Percentiles rank a stretch among this genome's conserved stretches.
These are phyloP conservation scores for Parascotia fuliginaria DNA, from an alignment of 2,888 invertebrate genomes.

Conservation along the genomic window DNA sequence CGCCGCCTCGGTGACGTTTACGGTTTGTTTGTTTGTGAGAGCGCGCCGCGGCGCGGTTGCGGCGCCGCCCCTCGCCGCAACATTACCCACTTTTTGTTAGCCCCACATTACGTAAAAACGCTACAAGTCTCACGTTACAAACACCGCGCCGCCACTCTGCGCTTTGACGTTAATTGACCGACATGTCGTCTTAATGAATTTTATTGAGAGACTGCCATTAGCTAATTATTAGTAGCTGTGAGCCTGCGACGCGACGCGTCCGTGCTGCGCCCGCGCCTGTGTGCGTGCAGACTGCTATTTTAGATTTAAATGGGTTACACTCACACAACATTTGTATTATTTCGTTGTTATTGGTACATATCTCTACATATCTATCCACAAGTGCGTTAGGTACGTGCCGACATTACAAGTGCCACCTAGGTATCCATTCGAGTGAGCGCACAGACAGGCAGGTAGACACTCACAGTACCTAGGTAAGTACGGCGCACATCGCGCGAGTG, in stretches of 20 bases:
- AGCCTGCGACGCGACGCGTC: constrained; percentile 4
- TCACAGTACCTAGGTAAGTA: background rate
- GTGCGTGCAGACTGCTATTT: too few relatives aligned
- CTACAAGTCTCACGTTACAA: constrained; percentile 49
- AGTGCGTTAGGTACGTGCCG: too few relatives aligned
- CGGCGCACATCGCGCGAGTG: constrained; percentile 5
- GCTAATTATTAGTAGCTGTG: constrained; percentile 44
- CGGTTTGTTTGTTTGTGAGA: constrained; percentile 58
- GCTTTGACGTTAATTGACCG: constrained; percentile 49
- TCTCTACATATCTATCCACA: too few relatives aligned
- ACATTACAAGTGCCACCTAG: too few relatives aligned
- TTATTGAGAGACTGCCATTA: constrained; percentile 48
- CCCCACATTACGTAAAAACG: constrained; percentile 26
- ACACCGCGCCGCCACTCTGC: constrained; percentile 34
- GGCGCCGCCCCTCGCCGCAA: constrained; percentile 19
- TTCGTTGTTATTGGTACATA: too few relatives aligned
- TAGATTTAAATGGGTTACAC: constrained; percentile 13
- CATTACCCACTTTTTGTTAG: constrained; percentile 48
- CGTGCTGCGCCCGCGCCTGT: background rate
- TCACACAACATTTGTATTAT: constrained; percentile 4
- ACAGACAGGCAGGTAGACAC: too few relatives aligned
- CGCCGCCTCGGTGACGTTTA: constrained; percentile 50
- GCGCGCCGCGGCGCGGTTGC: constrained; percentile 21
- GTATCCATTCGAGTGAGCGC: too few relatives aligned
- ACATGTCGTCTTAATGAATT: constrained; percentile 47